Percentiles rank a stretch among this genome's conserved stretches.
These are phyloP conservation scores for Muntiacus muntjak DNA, from an alignment of 2,113 vertebrate species.

Conservation along the genomic window DNA sequence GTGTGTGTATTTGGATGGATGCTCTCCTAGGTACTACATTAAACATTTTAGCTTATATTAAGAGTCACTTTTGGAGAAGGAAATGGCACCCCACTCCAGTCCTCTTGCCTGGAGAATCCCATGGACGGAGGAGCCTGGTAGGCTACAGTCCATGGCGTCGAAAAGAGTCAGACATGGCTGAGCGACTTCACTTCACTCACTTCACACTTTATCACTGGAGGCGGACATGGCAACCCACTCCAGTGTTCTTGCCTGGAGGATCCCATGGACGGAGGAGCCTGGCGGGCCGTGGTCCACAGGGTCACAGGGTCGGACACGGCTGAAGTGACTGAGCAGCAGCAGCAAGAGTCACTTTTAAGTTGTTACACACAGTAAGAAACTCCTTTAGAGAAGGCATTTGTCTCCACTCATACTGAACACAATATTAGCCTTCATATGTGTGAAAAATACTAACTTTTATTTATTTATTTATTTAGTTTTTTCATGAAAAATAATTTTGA, in stretches of 20 bases:
- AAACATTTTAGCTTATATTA: neutral
- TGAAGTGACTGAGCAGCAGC: neutral
- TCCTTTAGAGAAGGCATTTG: neutral
- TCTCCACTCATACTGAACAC: neutral
- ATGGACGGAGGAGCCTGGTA: neutral
- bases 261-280: neutral
- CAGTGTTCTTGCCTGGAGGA: neutral
- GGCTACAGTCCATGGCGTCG: no score
- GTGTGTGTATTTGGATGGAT: neutral
- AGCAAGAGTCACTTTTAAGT: neutral
- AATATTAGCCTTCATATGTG: neutral
- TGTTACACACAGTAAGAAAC: neutral
- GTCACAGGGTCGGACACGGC: rapidly evolving
- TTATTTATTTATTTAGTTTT: no score
- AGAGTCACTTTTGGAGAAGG: neutral
- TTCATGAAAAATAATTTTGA: no score
- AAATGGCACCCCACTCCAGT: neutral
- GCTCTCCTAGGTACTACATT: neutral
- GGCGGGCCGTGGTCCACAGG: rapidly evolving
- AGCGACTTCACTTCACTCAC: no score
- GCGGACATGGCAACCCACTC: neutral
- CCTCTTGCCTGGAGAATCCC: neutral
- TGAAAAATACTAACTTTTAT: neutral
- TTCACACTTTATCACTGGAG: neutral
- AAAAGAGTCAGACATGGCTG: no score